Evolutionary conservation across 2,888 invertebrate species (phyloP).

Genomic region (Trissolcus japonicus): DNA sequence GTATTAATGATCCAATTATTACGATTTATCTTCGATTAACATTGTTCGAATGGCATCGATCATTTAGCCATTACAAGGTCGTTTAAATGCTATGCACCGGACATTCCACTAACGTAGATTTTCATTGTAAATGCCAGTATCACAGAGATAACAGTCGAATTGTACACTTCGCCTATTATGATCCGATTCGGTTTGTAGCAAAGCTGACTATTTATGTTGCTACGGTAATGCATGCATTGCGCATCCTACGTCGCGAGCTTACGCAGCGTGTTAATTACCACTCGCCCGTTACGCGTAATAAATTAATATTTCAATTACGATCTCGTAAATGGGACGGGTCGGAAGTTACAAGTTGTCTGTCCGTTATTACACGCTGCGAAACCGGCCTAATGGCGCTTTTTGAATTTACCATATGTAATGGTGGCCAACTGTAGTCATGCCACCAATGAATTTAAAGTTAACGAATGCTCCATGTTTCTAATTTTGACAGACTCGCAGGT

Average conservation of each 20-base stretch:
- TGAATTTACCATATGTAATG: conserved; percentile 3
- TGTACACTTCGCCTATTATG: conserved; percentile 69
- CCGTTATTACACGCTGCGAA: not conserved
- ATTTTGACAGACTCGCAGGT: too few species aligned
- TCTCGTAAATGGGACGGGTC: conserved; percentile 64
- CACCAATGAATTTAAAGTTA: too few species aligned
- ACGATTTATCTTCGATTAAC: conserved; percentile 48
- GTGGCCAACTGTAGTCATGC: too few species aligned
- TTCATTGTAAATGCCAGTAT: conserved; percentile 62
- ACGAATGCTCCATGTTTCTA: too few species aligned
- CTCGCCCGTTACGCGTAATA: conserved; percentile 68
- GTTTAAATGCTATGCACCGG: conserved; percentile 50
- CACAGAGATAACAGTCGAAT: conserved; percentile 66
- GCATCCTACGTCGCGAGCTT: conserved; percentile 68
- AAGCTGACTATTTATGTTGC: conserved; percentile 72
- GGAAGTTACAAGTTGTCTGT: conserved; percentile 38
- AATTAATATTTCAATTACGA: conserved; percentile 75
- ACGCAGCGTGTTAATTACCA: conserved; percentile 72
- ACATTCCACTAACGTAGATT: conserved; percentile 59
- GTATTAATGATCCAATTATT: conserved; percentile 40
- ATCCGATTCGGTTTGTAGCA: conserved; percentile 63
- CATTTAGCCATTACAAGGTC: conserved; percentile 49
- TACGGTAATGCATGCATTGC: conserved; percentile 71
- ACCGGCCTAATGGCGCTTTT: conserved; percentile 10
- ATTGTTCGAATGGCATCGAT: conserved; percentile 48